Percentiles rank a stretch among this genome's conserved stretches.
Conservation (phyloP, 2,888 invertebrate genomes). For the Andrena fulva region DNA sequence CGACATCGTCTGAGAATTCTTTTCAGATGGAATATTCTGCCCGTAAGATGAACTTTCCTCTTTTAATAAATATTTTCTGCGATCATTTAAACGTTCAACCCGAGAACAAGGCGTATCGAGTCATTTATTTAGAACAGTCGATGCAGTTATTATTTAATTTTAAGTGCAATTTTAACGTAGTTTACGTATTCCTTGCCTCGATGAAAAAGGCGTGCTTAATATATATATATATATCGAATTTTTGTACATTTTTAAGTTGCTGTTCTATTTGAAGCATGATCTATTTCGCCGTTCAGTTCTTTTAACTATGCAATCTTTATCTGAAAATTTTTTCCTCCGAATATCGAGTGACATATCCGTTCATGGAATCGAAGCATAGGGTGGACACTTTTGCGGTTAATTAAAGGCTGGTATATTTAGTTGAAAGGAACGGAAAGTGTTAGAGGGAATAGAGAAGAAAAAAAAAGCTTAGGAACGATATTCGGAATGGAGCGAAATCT, state of each 20-base stretch:
- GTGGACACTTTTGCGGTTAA: not conserved
- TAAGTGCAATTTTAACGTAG: conserved; percentile 3
- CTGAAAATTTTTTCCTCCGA: conserved; percentile 60
- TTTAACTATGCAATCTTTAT: conserved; percentile 50
- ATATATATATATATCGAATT: not conserved
- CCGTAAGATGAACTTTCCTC: not conserved
- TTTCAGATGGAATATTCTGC: not conserved
- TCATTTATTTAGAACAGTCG: not conserved
- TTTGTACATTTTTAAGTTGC: conserved; percentile 6
- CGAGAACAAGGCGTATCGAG: not conserved
- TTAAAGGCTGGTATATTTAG: not conserved
- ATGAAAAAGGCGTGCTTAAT: not conserved
- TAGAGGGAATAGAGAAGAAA: conserved; percentile 3
- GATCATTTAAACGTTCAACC: not conserved
- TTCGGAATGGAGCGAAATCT: conserved; percentile 61
- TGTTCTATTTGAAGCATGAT: not conserved
- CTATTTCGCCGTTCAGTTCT: not conserved
- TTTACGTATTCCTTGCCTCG: not conserved
- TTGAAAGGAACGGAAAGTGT: not conserved
- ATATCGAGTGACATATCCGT: conserved; percentile 35
- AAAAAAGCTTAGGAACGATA: conserved; percentile 25
- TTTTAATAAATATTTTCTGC: not conserved
- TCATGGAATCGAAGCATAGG: not conserved
- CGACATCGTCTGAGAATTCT: not conserved
- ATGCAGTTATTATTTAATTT: not conserved